Conservation (phyloP, 2,797 vertebrate genomes). For the Cyprinella venusta region DNA sequence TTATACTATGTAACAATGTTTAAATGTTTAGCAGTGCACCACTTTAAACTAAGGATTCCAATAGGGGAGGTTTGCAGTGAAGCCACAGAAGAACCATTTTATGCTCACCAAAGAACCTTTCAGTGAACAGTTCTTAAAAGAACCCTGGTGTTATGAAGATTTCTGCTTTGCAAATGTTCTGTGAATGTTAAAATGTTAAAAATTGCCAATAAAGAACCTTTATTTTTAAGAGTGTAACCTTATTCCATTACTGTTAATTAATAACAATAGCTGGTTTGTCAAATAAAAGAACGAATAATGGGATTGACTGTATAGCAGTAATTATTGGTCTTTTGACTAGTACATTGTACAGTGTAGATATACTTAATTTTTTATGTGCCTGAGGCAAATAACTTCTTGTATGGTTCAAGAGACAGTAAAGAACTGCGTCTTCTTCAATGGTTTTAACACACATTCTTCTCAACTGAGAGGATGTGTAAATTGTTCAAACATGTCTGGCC, state of each 20-base stretch:
- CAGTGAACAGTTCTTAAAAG: not conserved
- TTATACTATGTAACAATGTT: not conserved
- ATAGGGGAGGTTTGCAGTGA: not conserved
- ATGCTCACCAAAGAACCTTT: not conserved
- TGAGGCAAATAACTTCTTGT: not conserved
- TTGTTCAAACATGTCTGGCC: conserved; percentile 25
- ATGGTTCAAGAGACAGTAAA: not conserved
- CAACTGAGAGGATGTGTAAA: conserved; percentile 2
- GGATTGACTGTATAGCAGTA: not conserved
- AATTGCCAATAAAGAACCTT: not conserved
- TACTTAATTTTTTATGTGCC: not conserved
- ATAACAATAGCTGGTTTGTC: not conserved
- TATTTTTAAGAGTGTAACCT: not conserved
- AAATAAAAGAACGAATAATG: not conserved
- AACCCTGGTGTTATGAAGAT: not conserved
- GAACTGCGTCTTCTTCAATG: conserved; percentile 6
- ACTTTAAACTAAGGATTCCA: not conserved
- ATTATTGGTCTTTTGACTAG: not conserved
- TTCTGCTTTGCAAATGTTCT: not conserved
- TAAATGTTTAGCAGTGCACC: not conserved
- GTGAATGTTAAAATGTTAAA: not conserved
- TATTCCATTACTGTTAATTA: not conserved
- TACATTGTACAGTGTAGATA: not conserved
- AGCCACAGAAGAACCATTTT: not conserved
- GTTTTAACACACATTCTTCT: conserved; percentile 9